Base-by-base conservation (phyloP, 2,888 invertebrate species). In the Gandaritis pyraliata region DNA sequence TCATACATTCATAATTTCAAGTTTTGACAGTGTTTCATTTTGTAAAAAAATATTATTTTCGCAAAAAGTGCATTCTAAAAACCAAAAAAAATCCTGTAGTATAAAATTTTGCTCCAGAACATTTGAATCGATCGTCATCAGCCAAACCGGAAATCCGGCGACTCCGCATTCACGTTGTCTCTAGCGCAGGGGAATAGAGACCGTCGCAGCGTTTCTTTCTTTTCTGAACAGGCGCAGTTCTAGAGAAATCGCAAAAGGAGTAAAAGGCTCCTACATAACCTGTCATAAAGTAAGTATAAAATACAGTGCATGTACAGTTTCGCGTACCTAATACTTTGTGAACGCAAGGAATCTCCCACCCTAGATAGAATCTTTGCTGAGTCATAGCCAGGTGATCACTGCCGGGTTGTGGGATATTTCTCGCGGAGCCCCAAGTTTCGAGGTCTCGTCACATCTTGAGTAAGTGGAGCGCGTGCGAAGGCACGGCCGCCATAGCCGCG, bases 221-320 rank as follows among this genome's bases (percentile, higher is more conserved):
- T 90, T 91, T 90, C 90, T 85, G 90, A 89, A 90, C 90, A 91
- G 88, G 91, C 91, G 92, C 92, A 92, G 92, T 92, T 87, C 88
- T 85, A 86, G 90, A 82, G 83, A 90, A 90, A 88, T 83, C 89
- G 91, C 88, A 88, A 90, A 90, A 93, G 92, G 92, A 92, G 92
- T 93, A 89, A 90, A 91, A 90, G 90, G 91, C 92, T 93, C 92
- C 92, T 92, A 90, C 90, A 86, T 92, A 92, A 93, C 92, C 92
- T 92, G 92, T 92, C 85, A 91, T 84, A 90, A 90, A 82, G 92
- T 93, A 86, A 92, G 92, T 92, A 89, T 80, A 72, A 10, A 74
- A 83, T 87, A 83, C 81, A 78, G 73, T 80, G 73, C 76, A 70
- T 59, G 55, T 73, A 72, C 66, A 80, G 71, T 74, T 74, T 76